Evolutionary conservation across 1,140 invertebrate species (phyloP).

Genomic region (Procambarus clarkii): DNA sequence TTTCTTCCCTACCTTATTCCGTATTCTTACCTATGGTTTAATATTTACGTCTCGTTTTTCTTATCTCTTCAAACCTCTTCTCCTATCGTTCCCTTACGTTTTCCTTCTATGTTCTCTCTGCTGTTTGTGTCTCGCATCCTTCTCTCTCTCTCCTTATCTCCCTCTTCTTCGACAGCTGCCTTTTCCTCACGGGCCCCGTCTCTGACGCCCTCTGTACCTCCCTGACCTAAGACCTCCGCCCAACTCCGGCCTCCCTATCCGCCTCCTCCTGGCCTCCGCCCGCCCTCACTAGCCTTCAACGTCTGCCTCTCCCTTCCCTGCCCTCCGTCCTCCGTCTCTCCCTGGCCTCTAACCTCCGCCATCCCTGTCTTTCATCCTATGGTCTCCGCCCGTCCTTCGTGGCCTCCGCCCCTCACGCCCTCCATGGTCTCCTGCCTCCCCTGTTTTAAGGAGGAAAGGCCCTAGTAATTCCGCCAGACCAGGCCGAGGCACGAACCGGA

Average conservation of each 20-base stretch:
- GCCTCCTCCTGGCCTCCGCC: not conserved
- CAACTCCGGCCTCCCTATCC: not conserved
- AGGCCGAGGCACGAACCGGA: slow-evolving; percentile 19
- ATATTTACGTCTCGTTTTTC: no score
- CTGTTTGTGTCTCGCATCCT: not conserved
- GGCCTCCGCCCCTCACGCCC: not conserved
- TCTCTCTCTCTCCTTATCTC: not conserved
- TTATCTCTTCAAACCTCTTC: not conserved
- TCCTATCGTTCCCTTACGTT: not conserved
- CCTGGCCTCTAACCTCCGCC: not conserved
- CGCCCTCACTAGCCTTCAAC: not conserved
- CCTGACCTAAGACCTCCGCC: no score
- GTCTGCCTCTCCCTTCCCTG: not conserved
- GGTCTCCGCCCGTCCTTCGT: not conserved
- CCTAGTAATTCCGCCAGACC: slow-evolving; percentile 25
- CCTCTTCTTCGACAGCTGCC: not conserved
- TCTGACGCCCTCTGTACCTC: no score
- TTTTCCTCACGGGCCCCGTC: no score
- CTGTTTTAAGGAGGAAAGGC: slow-evolving; percentile 51
- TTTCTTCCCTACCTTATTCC: no score
- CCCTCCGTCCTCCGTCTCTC: slow-evolving; percentile 2
- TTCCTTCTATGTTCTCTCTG: not conserved
- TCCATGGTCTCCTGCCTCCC: not conserved
- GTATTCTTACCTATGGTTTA: no score
- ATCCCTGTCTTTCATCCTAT: not conserved